phyloP scores from a whole-genome alignment of 2,113 vertebrate species.

The Chionodraco myersi region DNA sequence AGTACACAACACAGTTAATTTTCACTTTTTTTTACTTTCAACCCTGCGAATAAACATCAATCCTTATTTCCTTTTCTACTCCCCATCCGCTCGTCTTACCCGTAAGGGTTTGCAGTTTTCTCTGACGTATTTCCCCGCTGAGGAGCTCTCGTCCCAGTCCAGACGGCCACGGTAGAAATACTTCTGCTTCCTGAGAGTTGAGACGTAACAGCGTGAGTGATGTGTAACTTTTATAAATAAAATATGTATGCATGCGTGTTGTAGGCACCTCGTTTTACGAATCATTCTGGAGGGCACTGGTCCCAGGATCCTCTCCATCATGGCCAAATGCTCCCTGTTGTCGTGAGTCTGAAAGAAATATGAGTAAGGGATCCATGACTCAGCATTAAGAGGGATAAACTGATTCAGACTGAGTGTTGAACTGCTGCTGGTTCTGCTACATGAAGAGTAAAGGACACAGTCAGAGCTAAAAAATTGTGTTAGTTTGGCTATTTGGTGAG shows the following conservation, averaged over 20 bases:
- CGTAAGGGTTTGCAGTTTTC: slow-evolving; percentile 97
- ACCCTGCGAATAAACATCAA: neutral
- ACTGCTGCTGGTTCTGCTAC: neutral
- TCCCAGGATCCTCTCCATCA: slow-evolving; percentile 98
- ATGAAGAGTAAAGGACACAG: neutral
- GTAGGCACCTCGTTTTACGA: slow-evolving; percentile 90
- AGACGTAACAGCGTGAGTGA: neutral
- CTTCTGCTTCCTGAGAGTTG: slow-evolving; percentile 93
- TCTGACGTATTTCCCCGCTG: slow-evolving; percentile 93
- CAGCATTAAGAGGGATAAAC: neutral
- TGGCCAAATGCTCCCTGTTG: slow-evolving; percentile 96
- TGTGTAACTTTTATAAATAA: neutral
- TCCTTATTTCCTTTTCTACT: neutral
- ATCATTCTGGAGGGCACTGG: slow-evolving; percentile 97
- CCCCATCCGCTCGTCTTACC: slow-evolving; percentile 80
- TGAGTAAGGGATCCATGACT: neutral
- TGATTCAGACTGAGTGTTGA: neutral
- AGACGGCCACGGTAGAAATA: slow-evolving; percentile 96
- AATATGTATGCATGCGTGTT: neutral
- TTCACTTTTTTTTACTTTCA: neutral
- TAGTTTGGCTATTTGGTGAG: neutral
- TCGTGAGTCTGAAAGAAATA: slow-evolving; percentile 90
- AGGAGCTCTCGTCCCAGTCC: slow-evolving; percentile 97
- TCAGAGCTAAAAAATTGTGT: neutral
- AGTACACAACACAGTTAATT: neutral